Evolutionary conservation across 2,797 vertebrate genomes (phyloP), one percentile per base, ranked within the genome.

Genomic region (Sebastes diaconus): DNA sequence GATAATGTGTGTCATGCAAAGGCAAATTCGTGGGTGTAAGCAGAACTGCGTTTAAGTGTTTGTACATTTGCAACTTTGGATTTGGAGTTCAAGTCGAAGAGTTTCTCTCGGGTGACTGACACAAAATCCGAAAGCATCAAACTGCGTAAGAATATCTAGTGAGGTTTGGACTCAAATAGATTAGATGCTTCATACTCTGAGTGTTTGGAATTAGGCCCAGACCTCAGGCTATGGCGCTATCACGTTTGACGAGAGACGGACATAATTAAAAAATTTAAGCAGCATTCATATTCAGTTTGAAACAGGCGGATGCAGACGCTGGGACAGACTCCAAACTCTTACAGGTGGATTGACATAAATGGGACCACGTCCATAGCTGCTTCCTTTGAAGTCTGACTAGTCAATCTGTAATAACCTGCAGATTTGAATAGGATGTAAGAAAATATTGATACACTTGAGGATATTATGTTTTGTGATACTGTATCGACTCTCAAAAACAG

Each of bases 1-100:
- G 46, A 79, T 68, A 46, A 39, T 54, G 29, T 25, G 60, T 73
- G 73, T 84, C 76, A 70, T 16, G 77, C 77, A 79, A 63, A 83
- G 71, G 34, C 11, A 84, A 73, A 91, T 69, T 29, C 83, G 76
- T 71, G 65, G 50, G 64, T 50, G 67, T 61, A 68, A 87, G 84
- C 78, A 84, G 11, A 76, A 83, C 34, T 13, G 12, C 8, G 4
- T 79, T 60, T 27, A 60, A 63, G 74, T 55, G 22, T 18, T 63
- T 52, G 60, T 64, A 16, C 36, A 42, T 59, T 36, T 72, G 76
- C 46, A 79, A 22, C 22, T 73, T 66, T 71, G 20, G 39, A 81
- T 81, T 68, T 80, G 22, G 55, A 30, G 25, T 75, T 75, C 24
- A 59, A 75, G 46, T 22, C 42, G 14, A 81, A 34, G 55, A 80